Base-by-base conservation (phyloP, 2,797 vertebrate species). In the Coreius guichenoti region DNA sequence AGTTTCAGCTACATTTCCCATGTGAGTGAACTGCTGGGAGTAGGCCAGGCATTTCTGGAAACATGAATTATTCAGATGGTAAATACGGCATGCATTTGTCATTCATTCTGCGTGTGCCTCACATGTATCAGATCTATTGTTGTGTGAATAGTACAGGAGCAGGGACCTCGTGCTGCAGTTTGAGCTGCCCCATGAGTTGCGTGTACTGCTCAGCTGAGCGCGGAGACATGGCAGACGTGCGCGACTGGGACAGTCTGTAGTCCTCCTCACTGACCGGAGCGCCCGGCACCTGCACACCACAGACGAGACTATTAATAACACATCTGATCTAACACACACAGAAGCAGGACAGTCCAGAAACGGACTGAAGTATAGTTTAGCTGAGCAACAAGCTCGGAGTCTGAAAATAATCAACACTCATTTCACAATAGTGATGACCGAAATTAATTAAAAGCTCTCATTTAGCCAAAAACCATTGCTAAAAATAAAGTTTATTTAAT, bases 201-300 rank as follows among this genome's bases (percentile, higher is more conserved):
- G 91, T 88, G 70, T 96, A 98, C 91, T 96, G 96, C 80, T 96
- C 93, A 49, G 93, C 92, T 0, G 93, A 92, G 86, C 95, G 96
- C 61, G 95, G 93, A 23, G 97, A 94, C 45, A 95, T 75, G 1
- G 92, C 93, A 0, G 95, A 95, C 26, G 94, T 92, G 0, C 96
- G 94, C 0, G 95, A 93, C 78, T 94, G 95, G 83, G 92, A 89
- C 31, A 98, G 92, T 7, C 92, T 88, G 33, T 97, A 98, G 72
- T 97, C 96, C 0, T 97, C 96, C 85, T 97, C 96, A 84, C 94
- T 95, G 82, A 96, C 87, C 0, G 97, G 97, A 72, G 93, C 91
- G 0, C 89, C 93, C 0, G 97, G 97, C 65, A 98, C 95, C 97
- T 98, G 89, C 4, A 85, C 73, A 76, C 11, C 65, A 63, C 6